These are phyloP conservation scores for Lithophane semibrunnea DNA, from an alignment of 2,888 invertebrate species.

Conservation along the genomic window DNA sequence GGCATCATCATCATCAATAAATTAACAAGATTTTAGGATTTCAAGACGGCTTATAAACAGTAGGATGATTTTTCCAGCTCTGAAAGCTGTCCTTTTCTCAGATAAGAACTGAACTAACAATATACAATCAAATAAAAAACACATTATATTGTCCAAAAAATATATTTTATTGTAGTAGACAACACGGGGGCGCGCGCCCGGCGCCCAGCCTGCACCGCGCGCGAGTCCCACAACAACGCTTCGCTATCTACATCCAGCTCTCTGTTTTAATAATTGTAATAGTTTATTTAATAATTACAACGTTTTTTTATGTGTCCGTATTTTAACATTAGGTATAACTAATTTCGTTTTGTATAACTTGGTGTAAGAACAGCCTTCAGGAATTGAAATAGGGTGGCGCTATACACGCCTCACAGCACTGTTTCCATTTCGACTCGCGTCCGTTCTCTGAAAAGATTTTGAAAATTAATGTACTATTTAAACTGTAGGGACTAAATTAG, in stretches of 20 bases:
- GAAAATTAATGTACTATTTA: neutral
- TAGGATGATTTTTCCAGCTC: no score
- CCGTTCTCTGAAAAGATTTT: constrained; percentile 84
- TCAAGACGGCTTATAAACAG: neutral
- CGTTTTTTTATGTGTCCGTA: constrained; percentile 89
- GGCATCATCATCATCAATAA: neutral
- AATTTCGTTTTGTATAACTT: constrained; percentile 91
- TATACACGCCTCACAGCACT: constrained; percentile 94
- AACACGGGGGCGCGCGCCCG: constrained; percentile 88
- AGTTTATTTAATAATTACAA: constrained; percentile 91
- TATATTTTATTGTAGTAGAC: constrained; percentile 91
- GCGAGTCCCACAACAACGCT: constrained; percentile 89
- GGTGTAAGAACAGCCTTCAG: constrained; percentile 91
- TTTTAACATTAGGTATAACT: constrained; percentile 90
- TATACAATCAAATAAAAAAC: constrained; percentile 49
- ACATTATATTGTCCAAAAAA: constrained; percentile 89
- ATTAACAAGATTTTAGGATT: neutral
- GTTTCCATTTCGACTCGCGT: constrained; percentile 97
- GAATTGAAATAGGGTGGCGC: constrained; percentile 90
- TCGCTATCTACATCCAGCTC: constrained; percentile 90
- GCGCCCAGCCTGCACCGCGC: constrained; percentile 88
- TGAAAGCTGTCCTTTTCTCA: neutral
- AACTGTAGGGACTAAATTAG: neutral
- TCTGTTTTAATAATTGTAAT: constrained; percentile 91
- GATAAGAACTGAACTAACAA: neutral